phyloP scores from a whole-genome alignment of 2,797 vertebrate genomes.

The Coregonus sp. region DNA sequence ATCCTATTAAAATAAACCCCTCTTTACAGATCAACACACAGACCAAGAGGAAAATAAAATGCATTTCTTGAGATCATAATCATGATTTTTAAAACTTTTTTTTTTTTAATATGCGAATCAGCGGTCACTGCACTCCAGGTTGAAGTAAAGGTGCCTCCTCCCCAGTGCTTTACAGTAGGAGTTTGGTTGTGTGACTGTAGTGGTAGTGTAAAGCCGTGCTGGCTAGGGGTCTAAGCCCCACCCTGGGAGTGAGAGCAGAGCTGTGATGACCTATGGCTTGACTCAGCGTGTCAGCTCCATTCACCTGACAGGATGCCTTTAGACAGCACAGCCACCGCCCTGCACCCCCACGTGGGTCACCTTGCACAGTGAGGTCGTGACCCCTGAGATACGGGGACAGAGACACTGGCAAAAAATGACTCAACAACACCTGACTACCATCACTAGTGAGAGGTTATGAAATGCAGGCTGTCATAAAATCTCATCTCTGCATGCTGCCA shows the following conservation, averaged over 20 bases:
- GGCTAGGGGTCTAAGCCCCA: conserved; percentile 40
- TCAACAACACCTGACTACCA: not conserved
- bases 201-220: not conserved
- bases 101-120: not conserved
- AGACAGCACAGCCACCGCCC: conserved; percentile 59
- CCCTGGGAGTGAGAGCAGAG: conserved; percentile 45
- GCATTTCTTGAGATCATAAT: not conserved
- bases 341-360: conserved; percentile 64
- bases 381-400: not conserved
- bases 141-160: not conserved
- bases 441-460: not conserved
- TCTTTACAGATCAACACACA: not conserved
- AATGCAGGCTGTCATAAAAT: not conserved
- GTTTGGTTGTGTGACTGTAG: not conserved
- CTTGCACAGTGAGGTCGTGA: conserved; percentile 51
- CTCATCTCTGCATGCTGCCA: not conserved
- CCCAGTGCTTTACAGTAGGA: not conserved
- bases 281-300: conserved; percentile 66
- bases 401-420: too few species aligned
- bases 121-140: conserved; percentile 20
- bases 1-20: not conserved
- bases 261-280: conserved; percentile 58
- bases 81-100: not conserved
- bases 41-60: not conserved
- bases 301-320: conserved; percentile 59